Base-by-base conservation (phyloP, 2,888 invertebrate species). In the Resseliella maxima region DNA sequence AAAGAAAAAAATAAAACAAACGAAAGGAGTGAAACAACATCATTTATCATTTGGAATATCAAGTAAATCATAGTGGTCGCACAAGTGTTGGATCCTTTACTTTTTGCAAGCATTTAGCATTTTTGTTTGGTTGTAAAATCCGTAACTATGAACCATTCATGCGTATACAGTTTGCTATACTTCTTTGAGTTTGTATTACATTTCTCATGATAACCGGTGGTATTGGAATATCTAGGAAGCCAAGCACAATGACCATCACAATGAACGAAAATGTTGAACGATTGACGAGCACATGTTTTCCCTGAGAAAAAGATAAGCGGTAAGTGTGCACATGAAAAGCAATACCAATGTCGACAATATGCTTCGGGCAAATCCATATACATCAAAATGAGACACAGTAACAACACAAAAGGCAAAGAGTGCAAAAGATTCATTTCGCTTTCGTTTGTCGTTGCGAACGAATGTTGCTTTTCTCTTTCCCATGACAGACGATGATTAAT, bases 31-130 rank as follows among this genome's bases (percentile, higher is more conserved):
- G 18, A 72, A 72, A 35, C 72, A n/a, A 72, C 72, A 72, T 72
- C 72, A 72, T 72, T 72, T 72, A 31, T 72, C 72, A 72, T 72
- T 72, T 31, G 31, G 72, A 31, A 35, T 15, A 72, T 72, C 72
- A 31, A 72, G 72, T 72, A 72, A 72, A 72, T 72, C 72, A 72
- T 72, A 72, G 72, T 72, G 72, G 72, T 72, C 35, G 72, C 72
- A 72, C 72, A 72, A 72, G 15, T 72, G 72, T 35, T 72, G 15
- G 10, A 35, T 35, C 72, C 31, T 72, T 31, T 72, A 3, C 35
- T 12, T 72, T 72, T 27, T 15, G 27, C 6, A 50, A 50, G 50
- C 50, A 50, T 50, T 59, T 59, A n/a, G 24, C 59, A 27, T 15
- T 59, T n/a, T 5, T 8, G 1, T 59, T 59, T 21, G 12, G 50